Evolutionary conservation across 2,113 vertebrate genomes (phyloP).

Genomic region (Oreochromis aureus): DNA sequence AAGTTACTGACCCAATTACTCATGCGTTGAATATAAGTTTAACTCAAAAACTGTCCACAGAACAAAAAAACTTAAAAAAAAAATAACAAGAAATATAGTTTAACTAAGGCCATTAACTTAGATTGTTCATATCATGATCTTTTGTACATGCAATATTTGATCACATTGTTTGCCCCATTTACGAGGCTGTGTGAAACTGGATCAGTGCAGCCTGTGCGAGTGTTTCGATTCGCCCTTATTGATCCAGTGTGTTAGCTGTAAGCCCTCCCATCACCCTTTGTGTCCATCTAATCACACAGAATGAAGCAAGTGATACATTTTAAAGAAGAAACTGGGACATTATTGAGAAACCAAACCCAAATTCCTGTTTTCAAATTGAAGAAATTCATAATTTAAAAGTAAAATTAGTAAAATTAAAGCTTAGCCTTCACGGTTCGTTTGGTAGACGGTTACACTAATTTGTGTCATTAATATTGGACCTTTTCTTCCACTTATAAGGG

Average conservation of each 20-base stretch:
- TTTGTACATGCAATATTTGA: background rate
- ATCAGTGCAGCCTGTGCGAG: background rate
- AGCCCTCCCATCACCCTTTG: background rate
- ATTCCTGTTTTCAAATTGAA: background rate
- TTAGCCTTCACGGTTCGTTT: fast-evolving
- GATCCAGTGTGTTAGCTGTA: background rate
- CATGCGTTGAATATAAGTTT: background rate
- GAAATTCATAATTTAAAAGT: background rate
- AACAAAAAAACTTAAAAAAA: background rate
- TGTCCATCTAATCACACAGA: background rate
- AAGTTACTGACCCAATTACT: background rate
- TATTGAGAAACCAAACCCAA: background rate
- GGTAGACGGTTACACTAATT: background rate
- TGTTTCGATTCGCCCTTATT: background rate
- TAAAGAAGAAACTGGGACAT: background rate
- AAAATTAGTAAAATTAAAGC: background rate
- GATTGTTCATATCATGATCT: background rate
- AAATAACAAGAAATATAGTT: background rate
- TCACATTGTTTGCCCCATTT: background rate
- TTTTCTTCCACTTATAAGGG: background rate
- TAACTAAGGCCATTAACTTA: background rate
- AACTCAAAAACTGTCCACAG: background rate
- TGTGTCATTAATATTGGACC: background rate
- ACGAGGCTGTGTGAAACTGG: background rate
- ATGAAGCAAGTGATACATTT: background rate